Evolutionary conservation across 1,140 invertebrate species (phyloP), one percentile per base, ranked within the genome.

Genomic region (Zaprionus tsacasi): DNA sequence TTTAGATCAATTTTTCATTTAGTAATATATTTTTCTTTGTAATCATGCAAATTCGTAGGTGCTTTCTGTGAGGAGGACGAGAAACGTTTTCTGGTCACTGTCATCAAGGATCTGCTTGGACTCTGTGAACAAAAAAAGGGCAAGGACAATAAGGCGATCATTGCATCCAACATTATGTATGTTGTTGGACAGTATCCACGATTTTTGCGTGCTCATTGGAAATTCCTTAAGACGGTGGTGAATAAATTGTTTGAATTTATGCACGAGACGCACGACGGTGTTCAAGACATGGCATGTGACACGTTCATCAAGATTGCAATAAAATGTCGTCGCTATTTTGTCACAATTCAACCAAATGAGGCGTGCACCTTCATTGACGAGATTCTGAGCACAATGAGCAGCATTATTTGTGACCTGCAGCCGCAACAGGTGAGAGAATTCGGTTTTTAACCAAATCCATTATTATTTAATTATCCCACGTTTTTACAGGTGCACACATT

Each of bases 191-290:
- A 99, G 92, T 99, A 99, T 94, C 99, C 99, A 56, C 94, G 99
- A 54, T 99, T 99, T 94, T 94, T 99, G 43, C 94, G 98, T 82
- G 98, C 98, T n/a, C 99, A 99, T 93, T 99, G 99, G 99, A 99
- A 99, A 93, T 99, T 99, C 93, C 94, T 99, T n/a, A 99, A 99
- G 94, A 99, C 99, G 66, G 99, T 99, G 91, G 99, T 99, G 54
- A 99, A 99, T 94, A 99, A 99, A 94, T 94, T 99, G 38, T 99
- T 99, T 94, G 99, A 99, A 94, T 99, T 99, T 93, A 99, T 99
- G 99, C 99, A 99, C 94, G 98, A 99, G 95, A 99, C 99, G 35
- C 99, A 99, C 93, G 99, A 99, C 93, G 99, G 99, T 87, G 99
- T 99, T 8, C 97, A 98, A 93, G 98, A 99, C 92, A 99, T 99